Percentiles rank a stretch among this genome's conserved stretches.
phyloP scores from a whole-genome alignment of 2,113 vertebrate genomes.

The Gymnorhina tibicen region DNA sequence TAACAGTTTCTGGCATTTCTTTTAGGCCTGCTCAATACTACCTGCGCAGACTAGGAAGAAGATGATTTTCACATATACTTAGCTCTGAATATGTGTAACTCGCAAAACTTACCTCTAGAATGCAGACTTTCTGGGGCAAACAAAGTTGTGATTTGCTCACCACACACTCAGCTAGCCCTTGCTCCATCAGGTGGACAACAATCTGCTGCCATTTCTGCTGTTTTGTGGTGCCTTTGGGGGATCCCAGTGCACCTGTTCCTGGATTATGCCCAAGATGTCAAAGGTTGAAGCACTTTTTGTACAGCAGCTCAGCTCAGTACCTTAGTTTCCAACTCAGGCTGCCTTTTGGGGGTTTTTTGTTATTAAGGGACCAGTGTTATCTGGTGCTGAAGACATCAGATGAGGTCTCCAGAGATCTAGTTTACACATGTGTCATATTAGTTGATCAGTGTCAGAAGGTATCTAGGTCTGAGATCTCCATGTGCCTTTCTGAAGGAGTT shows the following conservation, averaged over 20 bases:
- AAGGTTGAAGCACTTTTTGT: background rate
- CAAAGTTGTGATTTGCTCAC: background rate
- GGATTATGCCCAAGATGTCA: background rate
- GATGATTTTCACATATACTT: background rate
- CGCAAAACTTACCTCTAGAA: background rate
- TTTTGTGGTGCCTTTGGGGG: background rate
- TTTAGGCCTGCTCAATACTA: background rate
- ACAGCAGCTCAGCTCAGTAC: background rate
- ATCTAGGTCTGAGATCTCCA: background rate
- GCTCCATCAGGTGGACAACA: background rate
- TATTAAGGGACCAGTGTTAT: background rate
- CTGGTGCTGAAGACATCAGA: background rate
- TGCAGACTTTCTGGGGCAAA: rapidly evolving
- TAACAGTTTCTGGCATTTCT: background rate
- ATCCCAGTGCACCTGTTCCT: background rate
- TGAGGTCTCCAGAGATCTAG: background rate
- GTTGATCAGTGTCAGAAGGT: background rate
- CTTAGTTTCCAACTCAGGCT: background rate
- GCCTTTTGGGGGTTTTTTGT: background rate
- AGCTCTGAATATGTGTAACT: background rate
- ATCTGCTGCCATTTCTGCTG: background rate
- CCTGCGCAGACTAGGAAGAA: background rate
- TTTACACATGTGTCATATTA: background rate
- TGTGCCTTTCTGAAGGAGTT: background rate
- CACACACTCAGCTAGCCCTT: background rate